Base-by-base conservation (phyloP, 2,888 invertebrate species). In the Volucella zonaria region DNA sequence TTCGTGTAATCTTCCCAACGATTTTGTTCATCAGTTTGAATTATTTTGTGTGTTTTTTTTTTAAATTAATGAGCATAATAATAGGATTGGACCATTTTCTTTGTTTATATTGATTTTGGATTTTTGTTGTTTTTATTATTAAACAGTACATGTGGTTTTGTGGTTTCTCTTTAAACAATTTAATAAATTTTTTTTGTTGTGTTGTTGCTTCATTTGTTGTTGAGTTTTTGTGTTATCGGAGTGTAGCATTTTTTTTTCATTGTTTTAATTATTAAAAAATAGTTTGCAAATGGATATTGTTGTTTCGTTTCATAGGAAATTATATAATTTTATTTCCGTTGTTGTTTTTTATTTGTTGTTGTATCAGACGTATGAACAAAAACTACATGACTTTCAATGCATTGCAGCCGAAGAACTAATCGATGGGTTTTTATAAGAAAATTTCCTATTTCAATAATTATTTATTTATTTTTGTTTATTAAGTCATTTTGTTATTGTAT, bases 341-440 rank as follows among this genome's bases (percentile, higher is more conserved):
- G 2, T 23, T 23, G 0, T 23, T 23, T 67, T 67, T 68, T 73
- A 54, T n/a, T 70, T 64, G 9, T 66, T 59, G 59, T 76, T 75
- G 8, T 70, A 42, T 81, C 15, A 61, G 62, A 79, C 51, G 51
- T 67, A 73, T 62, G 54, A 73, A 61, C 56, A 38, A 31, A 31
- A 78, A 82, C 78, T 71, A 71, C 64, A 71, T 67, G 54, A 71
- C 61, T 76, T 62, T 31, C 51, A 79, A 68, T 15, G 49, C 61
- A 58, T 73, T 71, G 68, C 61, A 85, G 81, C 71, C 78, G 78
- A 87, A 87, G 77, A 87, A 87, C 86, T 87, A 86, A 86, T 87
- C 87, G 87, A 87, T 87, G 87, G 87, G 87, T 87, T 87, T 31
- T 86, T 70, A 74, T 82, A 73, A 75, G 80, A 76, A 71, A 79